phyloP scores from a whole-genome alignment of 2,113 vertebrate genomes.

The Platysternon megacephalum region DNA sequence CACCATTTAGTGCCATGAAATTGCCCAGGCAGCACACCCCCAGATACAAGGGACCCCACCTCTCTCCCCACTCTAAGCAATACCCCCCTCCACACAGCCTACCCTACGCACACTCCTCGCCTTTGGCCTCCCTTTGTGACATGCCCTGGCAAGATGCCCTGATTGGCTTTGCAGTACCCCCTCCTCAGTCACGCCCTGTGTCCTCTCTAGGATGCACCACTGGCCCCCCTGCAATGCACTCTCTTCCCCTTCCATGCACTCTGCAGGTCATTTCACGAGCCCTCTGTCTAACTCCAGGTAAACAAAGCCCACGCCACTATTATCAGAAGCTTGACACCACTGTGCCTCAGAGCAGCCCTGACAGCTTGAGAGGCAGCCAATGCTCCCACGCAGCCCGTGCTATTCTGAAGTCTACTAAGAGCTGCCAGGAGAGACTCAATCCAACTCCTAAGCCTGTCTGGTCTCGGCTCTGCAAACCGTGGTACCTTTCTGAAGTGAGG shows the following conservation, averaged over 20 bases:
- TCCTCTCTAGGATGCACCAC: not conserved
- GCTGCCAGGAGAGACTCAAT: not conserved
- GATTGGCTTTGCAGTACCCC: not conserved
- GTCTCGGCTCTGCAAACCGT: not conserved
- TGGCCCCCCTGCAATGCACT: not conserved
- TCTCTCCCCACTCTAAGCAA: not conserved
- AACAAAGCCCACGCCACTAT: not conserved
- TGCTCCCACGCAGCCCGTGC: rapidly evolving
- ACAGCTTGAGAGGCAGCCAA: not conserved
- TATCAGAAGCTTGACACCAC: rapidly evolving
- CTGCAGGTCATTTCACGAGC: rapidly evolving
- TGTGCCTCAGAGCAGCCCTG: not conserved
- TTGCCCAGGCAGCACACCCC: not conserved
- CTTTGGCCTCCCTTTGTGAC: not conserved
- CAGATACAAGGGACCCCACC: not conserved
- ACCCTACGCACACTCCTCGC: not conserved
- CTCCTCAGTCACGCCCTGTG: no score
- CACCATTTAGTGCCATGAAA: rapidly evolving
- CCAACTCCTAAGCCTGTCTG: not conserved
- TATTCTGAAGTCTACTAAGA: not conserved
- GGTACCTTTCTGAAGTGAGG: not conserved
- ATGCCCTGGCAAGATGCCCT: not conserved
- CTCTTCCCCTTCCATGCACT: not conserved
- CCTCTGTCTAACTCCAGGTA: rapidly evolving
- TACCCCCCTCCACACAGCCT: not conserved